Conservation (phyloP, 2,113 vertebrate species). For the Pitta sordida region DNA sequence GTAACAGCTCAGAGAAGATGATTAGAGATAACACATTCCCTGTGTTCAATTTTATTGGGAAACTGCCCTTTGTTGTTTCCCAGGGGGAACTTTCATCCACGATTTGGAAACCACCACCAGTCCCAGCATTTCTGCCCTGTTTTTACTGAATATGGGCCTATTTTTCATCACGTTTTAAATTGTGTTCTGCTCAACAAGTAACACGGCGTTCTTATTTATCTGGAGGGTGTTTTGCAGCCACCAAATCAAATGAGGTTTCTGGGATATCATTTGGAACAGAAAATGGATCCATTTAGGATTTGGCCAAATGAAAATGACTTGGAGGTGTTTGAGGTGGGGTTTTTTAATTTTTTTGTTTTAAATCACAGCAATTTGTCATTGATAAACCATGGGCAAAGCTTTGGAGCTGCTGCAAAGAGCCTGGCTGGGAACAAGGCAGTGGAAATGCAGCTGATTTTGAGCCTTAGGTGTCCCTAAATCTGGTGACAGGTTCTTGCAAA, state of each 20-base stretch:
- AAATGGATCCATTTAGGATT: not conserved
- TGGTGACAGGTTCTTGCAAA: not conserved
- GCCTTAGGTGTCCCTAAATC: not conserved
- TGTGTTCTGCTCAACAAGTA: not conserved
- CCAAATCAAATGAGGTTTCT: not conserved
- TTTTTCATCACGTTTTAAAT: not conserved
- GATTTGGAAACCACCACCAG: not conserved
- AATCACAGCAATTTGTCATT: not conserved
- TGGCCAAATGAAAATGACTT: not conserved
- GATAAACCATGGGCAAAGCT: not conserved
- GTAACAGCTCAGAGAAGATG: not conserved
- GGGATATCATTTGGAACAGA: not conserved
- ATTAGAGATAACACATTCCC: not conserved
- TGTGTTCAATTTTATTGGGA: not conserved
- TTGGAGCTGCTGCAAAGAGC: not conserved
- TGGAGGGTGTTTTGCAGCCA: not conserved
- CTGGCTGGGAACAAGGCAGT: not conserved
- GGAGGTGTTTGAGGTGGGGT: not conserved
- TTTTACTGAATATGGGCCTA: not conserved
- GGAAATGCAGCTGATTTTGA: not conserved
- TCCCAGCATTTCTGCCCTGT: not conserved
- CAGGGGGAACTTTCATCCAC: not conserved
- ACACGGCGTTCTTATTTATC: not conserved
- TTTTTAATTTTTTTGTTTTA: not conserved
- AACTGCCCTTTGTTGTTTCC: not conserved